Base-by-base conservation (phyloP, 1,140 invertebrate genomes). In the Schlechtendalia chinensis region DNA sequence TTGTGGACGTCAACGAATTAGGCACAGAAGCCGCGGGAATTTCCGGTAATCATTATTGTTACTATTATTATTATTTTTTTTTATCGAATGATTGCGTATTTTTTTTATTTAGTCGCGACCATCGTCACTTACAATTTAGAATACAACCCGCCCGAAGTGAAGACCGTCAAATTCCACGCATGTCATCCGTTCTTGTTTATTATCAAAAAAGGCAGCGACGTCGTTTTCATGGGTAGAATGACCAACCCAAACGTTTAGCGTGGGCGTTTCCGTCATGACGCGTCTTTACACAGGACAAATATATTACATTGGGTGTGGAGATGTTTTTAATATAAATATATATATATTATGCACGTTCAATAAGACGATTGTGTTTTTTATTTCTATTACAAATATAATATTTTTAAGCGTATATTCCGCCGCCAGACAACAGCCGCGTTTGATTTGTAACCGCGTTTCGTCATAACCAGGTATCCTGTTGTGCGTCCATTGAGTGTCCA, bases 151-250 rank as follows among this genome's bases (percentile, higher is more conserved):
- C 5, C 0, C 5, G 3, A 45, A 4, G 6, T 45, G 29, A 59
- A 77, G 5, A 59, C 32, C 0, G 72, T 77, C 22, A 24, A 59
- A 1, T 77, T 77, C 32, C 11, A 59, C n/a, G 72, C 72, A 5
- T 77, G 54, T 59, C 72, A 77, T 59, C 72, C 72, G 14, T 77
- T 77, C 22, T 24, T 77, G 29, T 77, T 77, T 19, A 22, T 77
- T n/a, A 77, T 77, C 3, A 77, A 58, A 58, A 77, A 77, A 59
- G 54, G 56, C 5, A 58, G 10, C 11, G 54, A 77, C 16, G 45
- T 77, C n/a, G 10, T 77, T n/a, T 77, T 77, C 24, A 77, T 59
- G 56, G 72, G 72, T 5, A 77, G 72, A 77, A 1, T 77, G 19
- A 14, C 32, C n/a, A 27, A 77, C 8, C 72, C 72, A 22, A 59